These are phyloP conservation scores for Oasisia sp. DNA, from an alignment of 2,888 invertebrate genomes.

Conservation along the genomic window DNA sequence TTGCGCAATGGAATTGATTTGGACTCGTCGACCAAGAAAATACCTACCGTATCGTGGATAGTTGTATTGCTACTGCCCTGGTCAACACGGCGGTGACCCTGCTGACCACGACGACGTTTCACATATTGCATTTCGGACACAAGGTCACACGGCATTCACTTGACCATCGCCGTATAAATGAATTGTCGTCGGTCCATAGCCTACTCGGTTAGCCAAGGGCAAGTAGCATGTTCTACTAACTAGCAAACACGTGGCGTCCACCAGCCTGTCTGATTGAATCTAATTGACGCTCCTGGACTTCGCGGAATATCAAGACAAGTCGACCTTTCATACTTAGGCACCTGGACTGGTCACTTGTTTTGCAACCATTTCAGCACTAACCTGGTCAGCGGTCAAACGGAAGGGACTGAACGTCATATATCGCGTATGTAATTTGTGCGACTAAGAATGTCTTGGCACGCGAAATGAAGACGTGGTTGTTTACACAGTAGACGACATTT, in stretches of 20 bases:
- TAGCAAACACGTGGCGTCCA: neutral
- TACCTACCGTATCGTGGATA: no score
- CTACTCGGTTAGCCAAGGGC: neutral
- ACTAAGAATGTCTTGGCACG: no score
- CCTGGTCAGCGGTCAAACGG: neutral
- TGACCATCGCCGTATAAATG: neutral
- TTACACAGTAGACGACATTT: no score
- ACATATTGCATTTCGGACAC: neutral
- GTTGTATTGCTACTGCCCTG: no score
- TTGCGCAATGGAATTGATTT: no score
- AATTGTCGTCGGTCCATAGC: neutral
- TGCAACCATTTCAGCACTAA: neutral
- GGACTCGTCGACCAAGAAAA: no score
- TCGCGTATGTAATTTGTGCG: neutral
- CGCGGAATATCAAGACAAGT: neutral
- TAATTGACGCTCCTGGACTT: neutral
- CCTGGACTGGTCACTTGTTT: neutral
- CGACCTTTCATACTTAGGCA: neutral
- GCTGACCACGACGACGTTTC: neutral
- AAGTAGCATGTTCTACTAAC: neutral
- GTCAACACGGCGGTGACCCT: neutral
- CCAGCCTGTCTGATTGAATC: neutral
- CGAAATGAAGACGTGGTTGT: neutral
- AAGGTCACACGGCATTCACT: neutral
- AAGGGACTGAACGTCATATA: neutral